A percentile compares a stretch with the other conserved stretches of the same genome.
Conservation (phyloP, 2,797 vertebrate genomes). For the Podarcis siculus region DNA sequence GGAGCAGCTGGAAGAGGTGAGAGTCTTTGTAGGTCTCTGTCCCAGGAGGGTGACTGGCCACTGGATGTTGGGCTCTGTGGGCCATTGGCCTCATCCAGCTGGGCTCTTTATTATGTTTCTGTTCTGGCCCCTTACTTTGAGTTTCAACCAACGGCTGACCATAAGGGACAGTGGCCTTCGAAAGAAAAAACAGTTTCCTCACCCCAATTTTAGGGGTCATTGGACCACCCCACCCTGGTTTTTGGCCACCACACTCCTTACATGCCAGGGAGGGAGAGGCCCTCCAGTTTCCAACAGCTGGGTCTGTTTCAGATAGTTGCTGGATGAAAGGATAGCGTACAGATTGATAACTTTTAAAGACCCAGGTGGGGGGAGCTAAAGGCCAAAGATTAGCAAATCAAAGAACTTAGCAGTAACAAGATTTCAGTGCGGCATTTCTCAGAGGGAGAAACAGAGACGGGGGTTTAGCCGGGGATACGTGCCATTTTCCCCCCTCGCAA, state of each 20-base stretch:
- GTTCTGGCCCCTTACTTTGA: too few relatives aligned
- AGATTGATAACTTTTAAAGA: neutral
- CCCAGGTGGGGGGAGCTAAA: neutral
- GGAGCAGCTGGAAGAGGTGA: slow-evolving; percentile 67
- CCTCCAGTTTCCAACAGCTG: neutral
- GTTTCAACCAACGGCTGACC: too few relatives aligned
- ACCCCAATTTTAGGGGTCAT: neutral
- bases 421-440: neutral
- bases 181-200: too few relatives aligned
- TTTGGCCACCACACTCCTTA: neutral
- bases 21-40: neutral
- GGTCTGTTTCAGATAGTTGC: neutral
- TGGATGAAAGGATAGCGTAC: neutral
- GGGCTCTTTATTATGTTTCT: too few relatives aligned
- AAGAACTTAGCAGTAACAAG: neutral
- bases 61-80: too few relatives aligned
- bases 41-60: too few relatives aligned
- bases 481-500: too few relatives aligned
- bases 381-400: neutral
- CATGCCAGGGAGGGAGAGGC: neutral
- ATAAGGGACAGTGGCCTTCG: too few relatives aligned
- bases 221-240: neutral
- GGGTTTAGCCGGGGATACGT: neutral
- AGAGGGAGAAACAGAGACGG: neutral
- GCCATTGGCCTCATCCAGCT: too few relatives aligned